Base-by-base conservation (phyloP, 2,888 invertebrate genomes). In the Hirtodrosophila cameraria region DNA sequence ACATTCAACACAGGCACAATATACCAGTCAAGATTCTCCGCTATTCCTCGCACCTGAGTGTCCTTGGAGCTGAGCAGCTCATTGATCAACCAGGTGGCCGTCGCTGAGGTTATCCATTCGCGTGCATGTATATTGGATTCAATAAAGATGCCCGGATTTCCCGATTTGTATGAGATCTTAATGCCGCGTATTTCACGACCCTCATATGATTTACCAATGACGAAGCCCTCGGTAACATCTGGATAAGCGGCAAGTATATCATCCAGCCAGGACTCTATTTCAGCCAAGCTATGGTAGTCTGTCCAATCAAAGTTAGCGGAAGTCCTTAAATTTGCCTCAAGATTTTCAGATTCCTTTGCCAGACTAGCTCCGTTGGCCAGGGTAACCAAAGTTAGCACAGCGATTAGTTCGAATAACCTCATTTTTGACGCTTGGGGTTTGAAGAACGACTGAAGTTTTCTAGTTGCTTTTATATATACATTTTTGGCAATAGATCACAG, bases 61-160 rank as follows among this genome's bases (percentile, higher is more conserved):
- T 94, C 92, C 1, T 87, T 85, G 30, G 94, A 94, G 0, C 93
- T 94, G 11, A 96, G 88, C 11, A 96, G 89, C 88, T 95, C 92
- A 71, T 95, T 94, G 18, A 96, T 93, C 42, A 96, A 92, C 90
- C 93, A 95, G 0, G 94, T 93, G 0, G 93, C 93, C 0, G 94
- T 93, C 0, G 95, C 94, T 0, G 94, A 94, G 0, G 94, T 92
- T 16, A 95, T 94, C 95, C 95, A 95, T 90, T 95, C 95, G 35
- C 95, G 91, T 0, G 94, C 91, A 79, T 94, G 94, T 28, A 94
- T 93, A 43, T 94, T 94, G 30, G 93, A 93, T 91, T 94, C 94
- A 9, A 94, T 91, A 89, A 94, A 94, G 7, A 93, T 93, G 12
- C 92, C 92, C 58, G 92, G 91, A 88, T 93, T 90, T 70, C 92